Conservation (phyloP, 2,888 invertebrate genomes). For the Gortyna flavago region DNA sequence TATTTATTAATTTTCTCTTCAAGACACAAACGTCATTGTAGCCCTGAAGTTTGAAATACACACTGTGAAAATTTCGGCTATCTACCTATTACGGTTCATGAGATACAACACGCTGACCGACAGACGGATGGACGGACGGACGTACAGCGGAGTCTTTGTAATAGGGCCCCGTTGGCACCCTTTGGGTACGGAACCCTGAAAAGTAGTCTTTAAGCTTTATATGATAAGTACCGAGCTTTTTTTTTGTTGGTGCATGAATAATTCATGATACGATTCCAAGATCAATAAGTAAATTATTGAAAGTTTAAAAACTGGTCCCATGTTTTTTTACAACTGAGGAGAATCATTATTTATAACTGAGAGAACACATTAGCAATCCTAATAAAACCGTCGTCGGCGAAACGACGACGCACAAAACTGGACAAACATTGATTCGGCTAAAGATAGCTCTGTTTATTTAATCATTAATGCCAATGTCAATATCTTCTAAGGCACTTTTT, state of each 20-base stretch:
- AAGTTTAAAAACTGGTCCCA: too few species aligned
- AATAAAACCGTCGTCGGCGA: neutral
- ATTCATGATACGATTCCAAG: too few species aligned
- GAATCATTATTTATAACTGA: neutral
- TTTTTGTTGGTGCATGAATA: too few species aligned
- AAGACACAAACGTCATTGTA: too few species aligned
- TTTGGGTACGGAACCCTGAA: too few species aligned
- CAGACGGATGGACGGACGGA: too few species aligned
- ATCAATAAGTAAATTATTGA: too few species aligned
- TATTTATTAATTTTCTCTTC: too few species aligned
- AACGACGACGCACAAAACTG: neutral
- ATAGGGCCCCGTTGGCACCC: too few species aligned
- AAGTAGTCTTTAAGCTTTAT: too few species aligned
- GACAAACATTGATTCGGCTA: conserved; percentile 18
- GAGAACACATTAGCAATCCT: neutral
- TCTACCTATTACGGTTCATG: neutral
- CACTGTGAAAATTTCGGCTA: neutral
- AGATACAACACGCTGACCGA: too few species aligned
- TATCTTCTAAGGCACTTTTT: neutral
- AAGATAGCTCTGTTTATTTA: neutral
- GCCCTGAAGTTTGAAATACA: neutral
- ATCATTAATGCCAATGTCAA: neutral
- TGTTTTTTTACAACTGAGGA: neutral
- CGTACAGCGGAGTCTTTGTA: neutral
- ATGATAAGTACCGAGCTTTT: too few species aligned